These are phyloP conservation scores for Drosophila ohnishii DNA, from an alignment of 1,140 invertebrate genomes.

Conservation along the genomic window DNA sequence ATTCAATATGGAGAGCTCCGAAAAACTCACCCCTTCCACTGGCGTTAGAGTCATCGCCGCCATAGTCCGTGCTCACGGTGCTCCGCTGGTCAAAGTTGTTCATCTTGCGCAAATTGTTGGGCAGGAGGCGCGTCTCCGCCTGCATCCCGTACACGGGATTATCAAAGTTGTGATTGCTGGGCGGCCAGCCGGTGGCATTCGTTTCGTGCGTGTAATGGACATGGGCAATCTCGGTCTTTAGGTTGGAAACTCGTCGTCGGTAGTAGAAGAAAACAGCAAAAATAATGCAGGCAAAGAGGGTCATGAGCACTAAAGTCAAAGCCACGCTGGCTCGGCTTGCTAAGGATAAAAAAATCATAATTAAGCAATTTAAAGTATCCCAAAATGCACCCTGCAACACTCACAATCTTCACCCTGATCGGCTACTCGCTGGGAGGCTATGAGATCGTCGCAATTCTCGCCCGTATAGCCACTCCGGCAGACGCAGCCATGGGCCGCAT, in stretches of 20 bases:
- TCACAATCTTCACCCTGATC: conserved; percentile 54
- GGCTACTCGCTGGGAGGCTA: conserved; percentile 62
- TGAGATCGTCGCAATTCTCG: conserved; percentile 84
- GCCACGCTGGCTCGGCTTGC: conserved; percentile 85
- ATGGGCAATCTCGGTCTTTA: conserved; percentile 93
- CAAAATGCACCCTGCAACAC: neutral
- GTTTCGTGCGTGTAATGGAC: conserved; percentile 95
- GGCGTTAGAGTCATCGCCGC: conserved; percentile 77
- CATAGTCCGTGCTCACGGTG: conserved; percentile 48
- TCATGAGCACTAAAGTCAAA: conserved; percentile 87
- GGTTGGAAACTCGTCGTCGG: conserved; percentile 88
- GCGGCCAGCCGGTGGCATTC: conserved; percentile 85
- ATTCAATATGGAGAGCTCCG: neutral
- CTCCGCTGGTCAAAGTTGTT: conserved; percentile 74
- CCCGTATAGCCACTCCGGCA: conserved; percentile 91
- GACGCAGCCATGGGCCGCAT: conserved; percentile 91
- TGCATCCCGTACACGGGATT: conserved; percentile 94
- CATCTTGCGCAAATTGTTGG: conserved; percentile 87
- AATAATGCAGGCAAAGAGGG: conserved; percentile 87
- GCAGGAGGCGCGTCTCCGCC: conserved; percentile 85
- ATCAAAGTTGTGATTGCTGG: conserved; percentile 93
- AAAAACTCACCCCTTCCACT: conserved; percentile 66
- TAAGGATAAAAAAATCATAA: neutral
- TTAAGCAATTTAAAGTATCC: neutral
- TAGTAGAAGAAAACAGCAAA: conserved; percentile 89